phyloP scores from a whole-genome alignment of 2,797 vertebrate genomes.

The Spea hammondii region DNA sequence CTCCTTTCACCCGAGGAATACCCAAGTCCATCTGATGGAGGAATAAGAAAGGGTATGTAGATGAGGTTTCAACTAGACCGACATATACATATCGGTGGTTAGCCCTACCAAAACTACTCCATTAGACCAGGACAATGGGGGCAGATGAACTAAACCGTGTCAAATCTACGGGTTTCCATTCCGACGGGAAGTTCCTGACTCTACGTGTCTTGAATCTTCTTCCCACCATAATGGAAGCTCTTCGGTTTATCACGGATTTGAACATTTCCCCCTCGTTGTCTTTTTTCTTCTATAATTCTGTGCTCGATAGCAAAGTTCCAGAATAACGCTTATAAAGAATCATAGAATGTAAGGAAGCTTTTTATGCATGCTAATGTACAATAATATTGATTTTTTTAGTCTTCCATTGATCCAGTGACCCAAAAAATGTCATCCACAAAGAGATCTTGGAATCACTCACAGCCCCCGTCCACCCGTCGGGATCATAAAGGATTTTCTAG shows the following conservation, averaged over 20 bases:
- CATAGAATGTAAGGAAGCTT: too few relatives aligned
- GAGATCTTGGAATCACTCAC: not conserved
- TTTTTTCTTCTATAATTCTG: too few relatives aligned
- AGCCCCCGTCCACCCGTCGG: not conserved
- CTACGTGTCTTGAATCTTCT: too few relatives aligned
- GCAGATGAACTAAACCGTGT: not conserved
- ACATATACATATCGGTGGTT: not conserved
- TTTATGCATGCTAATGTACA: too few relatives aligned
- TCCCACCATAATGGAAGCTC: too few relatives aligned
- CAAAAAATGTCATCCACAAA: not conserved
- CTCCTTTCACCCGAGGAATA: constrained; percentile 97
- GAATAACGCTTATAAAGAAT: too few relatives aligned
- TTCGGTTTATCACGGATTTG: too few relatives aligned
- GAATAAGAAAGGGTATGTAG: constrained; percentile 99
- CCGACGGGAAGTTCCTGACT: too few relatives aligned
- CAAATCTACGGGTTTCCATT: not conserved
- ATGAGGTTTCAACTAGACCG: constrained; percentile 61
- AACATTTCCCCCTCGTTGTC: too few relatives aligned
- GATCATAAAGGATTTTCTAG: not conserved
- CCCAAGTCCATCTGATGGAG: constrained; percentile 93
- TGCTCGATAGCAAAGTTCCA: too few relatives aligned
- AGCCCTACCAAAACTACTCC: not conserved
- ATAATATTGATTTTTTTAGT: not conserved
- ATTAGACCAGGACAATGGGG: not conserved
- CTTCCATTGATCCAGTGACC: not conserved